phyloP scores from a whole-genome alignment of 2,888 invertebrate genomes.

The Lampropteryx suffumata region DNA sequence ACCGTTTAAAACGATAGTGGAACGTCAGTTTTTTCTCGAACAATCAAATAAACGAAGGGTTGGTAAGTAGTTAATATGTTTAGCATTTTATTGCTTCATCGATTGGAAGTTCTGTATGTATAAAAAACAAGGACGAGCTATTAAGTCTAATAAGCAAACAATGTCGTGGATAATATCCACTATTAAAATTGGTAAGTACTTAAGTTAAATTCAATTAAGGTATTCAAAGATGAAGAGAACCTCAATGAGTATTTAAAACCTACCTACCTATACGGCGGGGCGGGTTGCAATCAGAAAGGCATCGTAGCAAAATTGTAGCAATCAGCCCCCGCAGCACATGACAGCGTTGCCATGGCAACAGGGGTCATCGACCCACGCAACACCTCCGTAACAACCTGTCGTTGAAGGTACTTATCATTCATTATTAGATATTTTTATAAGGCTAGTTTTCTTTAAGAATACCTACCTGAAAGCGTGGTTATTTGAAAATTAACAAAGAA shows the following conservation, averaged over 20 bases:
- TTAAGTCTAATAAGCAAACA: no score
- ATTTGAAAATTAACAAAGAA: no score
- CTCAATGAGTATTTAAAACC: no score
- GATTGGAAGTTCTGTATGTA: constrained; percentile 5
- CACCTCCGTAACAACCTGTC: constrained; percentile 49
- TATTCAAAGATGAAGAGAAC: no score
- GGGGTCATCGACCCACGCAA: constrained; percentile 70
- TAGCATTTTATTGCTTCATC: constrained; percentile 26
- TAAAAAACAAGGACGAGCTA: constrained; percentile 3
- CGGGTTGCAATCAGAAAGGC: constrained; percentile 29
- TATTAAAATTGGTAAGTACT: no score
- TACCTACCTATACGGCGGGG: no score
- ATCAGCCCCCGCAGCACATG: constrained; percentile 57
- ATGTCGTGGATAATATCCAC: no score
- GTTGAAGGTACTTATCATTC: constrained; percentile 18
- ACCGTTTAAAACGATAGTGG: no score
- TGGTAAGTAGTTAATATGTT: constrained; percentile 25
- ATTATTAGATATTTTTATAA: no score
- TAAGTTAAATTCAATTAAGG: no score
- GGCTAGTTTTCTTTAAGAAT: no score
- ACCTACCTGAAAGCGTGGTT: neutral
- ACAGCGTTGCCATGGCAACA: constrained; percentile 69
- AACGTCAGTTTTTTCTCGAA: neutral
- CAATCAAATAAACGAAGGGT: constrained; percentile 27
- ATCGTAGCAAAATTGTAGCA: constrained; percentile 48